These are phyloP conservation scores for Glossophaga mutica DNA, from an alignment of 2,797 vertebrate genomes.

Conservation along the genomic window DNA sequence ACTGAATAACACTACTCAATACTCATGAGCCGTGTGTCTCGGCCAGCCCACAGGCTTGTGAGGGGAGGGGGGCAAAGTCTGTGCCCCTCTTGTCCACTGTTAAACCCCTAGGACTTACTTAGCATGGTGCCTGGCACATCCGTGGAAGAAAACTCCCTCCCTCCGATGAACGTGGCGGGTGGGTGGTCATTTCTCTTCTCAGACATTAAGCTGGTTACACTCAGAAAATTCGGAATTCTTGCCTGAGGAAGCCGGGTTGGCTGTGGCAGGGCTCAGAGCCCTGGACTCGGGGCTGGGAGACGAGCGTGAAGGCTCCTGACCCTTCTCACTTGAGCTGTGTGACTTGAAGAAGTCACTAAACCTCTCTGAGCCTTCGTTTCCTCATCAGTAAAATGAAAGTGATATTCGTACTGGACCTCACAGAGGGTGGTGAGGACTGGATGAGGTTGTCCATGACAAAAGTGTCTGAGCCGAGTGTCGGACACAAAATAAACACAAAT, in stretches of 20 bases:
- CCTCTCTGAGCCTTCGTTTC: not conserved
- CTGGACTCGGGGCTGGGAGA: not conserved
- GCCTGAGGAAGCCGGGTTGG: not conserved
- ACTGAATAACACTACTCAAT: not conserved
- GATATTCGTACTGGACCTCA: not conserved
- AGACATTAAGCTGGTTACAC: not conserved
- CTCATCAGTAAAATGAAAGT: not conserved
- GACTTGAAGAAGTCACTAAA: not conserved
- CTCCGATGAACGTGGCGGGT: not conserved
- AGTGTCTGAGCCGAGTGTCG: not conserved
- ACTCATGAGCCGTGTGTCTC: not conserved
- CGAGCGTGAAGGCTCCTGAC: not conserved
- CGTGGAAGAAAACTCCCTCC: not conserved
- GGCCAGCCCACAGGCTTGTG: not conserved
- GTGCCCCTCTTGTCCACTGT: not conserved
- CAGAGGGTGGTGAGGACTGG: not conserved
- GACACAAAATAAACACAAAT: not conserved
- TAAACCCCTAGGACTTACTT: not conserved
- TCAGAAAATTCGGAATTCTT: not conserved
- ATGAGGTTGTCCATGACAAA: not conserved
- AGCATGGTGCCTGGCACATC: not conserved
- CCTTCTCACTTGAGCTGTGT: not conserved
- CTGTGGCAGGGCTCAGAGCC: not conserved
- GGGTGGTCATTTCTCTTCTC: not conserved
- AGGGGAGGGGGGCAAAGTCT: not conserved